Evolutionary conservation across 2,113 vertebrate species (phyloP).

Genomic region (Notarius quadriscutis): DNA sequence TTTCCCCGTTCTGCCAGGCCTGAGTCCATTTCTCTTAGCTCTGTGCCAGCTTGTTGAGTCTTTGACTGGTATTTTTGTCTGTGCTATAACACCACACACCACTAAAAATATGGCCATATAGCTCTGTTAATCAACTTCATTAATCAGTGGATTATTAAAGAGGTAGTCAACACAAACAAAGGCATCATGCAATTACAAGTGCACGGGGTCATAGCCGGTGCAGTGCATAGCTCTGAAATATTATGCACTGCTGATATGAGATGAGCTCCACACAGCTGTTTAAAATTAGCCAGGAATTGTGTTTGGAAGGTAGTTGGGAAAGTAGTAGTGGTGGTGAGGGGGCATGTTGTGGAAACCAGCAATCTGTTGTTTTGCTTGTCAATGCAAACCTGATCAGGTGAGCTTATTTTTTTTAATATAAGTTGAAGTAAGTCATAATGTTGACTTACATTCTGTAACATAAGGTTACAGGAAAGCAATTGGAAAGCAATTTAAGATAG

Average conservation of each 20-base stretch:
- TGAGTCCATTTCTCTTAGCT: not conserved
- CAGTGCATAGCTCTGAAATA: slow-evolving; percentile 30
- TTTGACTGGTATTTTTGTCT: slow-evolving; percentile 35
- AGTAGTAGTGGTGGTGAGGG: not conserved
- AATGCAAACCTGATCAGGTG: slow-evolving; percentile 54
- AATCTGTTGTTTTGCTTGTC: slow-evolving; percentile 49
- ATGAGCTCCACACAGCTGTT: slow-evolving; percentile 53
- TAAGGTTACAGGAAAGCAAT: too few relatives aligned
- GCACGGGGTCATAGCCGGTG: slow-evolving; percentile 27
- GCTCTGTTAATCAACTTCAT: not conserved
- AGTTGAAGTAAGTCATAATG: too few relatives aligned
- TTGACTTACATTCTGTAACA: too few relatives aligned
- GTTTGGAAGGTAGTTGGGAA: slow-evolving; percentile 42
- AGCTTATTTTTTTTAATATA: not conserved
- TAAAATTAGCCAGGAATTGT: slow-evolving; percentile 56
- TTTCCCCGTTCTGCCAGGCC: not conserved
- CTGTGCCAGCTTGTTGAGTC: not conserved
- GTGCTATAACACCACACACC: slow-evolving; percentile 30
- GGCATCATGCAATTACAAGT: not conserved
- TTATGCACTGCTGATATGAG: slow-evolving; percentile 39
- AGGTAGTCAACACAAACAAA: not conserved
- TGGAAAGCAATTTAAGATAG: not conserved
- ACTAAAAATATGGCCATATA: slow-evolving; percentile 24
- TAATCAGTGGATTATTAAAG: not conserved
- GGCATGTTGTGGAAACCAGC: slow-evolving; percentile 49